phyloP scores from a whole-genome alignment of 2,888 invertebrate species.

The Itoplectis maculator region DNA sequence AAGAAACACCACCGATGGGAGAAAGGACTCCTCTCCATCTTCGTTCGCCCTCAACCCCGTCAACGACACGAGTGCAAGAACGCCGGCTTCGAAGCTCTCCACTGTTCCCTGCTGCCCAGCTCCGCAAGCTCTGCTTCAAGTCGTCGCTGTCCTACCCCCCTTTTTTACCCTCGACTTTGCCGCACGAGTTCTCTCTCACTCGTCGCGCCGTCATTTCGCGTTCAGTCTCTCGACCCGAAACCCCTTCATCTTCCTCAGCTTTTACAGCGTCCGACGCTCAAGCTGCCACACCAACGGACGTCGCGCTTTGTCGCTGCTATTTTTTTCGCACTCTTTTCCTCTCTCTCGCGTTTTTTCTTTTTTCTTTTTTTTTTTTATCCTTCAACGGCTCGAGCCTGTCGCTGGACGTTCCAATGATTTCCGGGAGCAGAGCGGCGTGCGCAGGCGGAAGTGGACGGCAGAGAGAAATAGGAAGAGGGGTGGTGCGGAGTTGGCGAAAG shows the following conservation, averaged over 20 bases:
- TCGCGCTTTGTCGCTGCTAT: constrained; percentile 47
- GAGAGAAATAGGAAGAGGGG: constrained; percentile 52
- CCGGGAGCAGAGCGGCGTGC: constrained; percentile 63
- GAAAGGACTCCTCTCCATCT: constrained; percentile 51
- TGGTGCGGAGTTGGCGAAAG: constrained; percentile 44
- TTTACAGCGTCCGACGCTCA: constrained; percentile 40
- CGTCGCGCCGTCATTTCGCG: constrained; percentile 20
- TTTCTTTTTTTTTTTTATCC: constrained; percentile 40
- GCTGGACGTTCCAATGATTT: constrained; percentile 69
- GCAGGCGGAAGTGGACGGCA: constrained; percentile 64
- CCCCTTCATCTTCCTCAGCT: constrained; percentile 59
- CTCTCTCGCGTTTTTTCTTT: neutral
- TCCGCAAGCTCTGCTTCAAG: constrained; percentile 34
- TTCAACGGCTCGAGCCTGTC: constrained; percentile 60
- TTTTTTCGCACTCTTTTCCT: constrained; percentile 1
- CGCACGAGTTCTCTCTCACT: constrained; percentile 49
- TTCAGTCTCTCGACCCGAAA: constrained; percentile 27
- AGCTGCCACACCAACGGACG: constrained; percentile 47
- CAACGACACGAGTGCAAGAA: constrained; percentile 66
- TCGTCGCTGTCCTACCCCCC: constrained; percentile 4
- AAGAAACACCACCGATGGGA: constrained; percentile 17
- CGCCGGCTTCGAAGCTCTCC: constrained; percentile 62
- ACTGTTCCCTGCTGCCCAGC: constrained; percentile 69
- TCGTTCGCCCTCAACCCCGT: constrained; percentile 64
- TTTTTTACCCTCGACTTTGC: constrained; percentile 52